Evolutionary conservation across 1,140 invertebrate species (phyloP), one percentile per base, ranked within the genome.

Genomic region (Bombus haemorrhoidalis): DNA sequence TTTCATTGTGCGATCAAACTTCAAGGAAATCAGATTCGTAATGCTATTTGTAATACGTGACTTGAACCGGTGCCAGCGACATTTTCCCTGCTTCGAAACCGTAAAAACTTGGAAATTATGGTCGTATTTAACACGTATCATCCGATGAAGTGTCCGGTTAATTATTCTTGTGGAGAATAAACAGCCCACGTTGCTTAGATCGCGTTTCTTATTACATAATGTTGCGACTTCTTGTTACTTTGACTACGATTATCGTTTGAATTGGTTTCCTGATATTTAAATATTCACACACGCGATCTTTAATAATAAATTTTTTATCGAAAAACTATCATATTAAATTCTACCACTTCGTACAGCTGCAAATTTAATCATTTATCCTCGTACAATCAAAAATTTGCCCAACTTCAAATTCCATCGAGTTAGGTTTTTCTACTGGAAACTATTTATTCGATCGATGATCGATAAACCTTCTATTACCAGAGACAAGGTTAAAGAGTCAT

Each of bases 21-120:
- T 53, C 79, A 18, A 34, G 82, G 80, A 87, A 89, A 87, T 90
- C 69, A 47, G 68, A 83, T 85, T 87, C 39, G 62, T 74, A 83
- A 86, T 78, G 66, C 15, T 68, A 39, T 41, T 34, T 34, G 64
- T 41, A 78, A 80, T 87, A 71, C 79, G 82, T 86, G 83, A 83
- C 80, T 90, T 90, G 89, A 86, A 86, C 74, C 34, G 62, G 4
- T 86, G 89, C 89, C 89, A 90, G 77, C 53, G 62, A 77, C 76
- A 66, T 89, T 79, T 73, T 71, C 37, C 37, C n/a, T 22, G 34
- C 69, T 66, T 88, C 34, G 39, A 68, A 73, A 39, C 37, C 75
- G 62, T 73, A 86, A 85, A 59, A 87, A 68, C 69, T 73, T 66
- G 72, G 34, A 82, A 89, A 89, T 77, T 87, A 71, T 68, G 72